Base-by-base conservation (phyloP, 2,113 vertebrate genomes). In the Rhinogobius similis region DNA sequence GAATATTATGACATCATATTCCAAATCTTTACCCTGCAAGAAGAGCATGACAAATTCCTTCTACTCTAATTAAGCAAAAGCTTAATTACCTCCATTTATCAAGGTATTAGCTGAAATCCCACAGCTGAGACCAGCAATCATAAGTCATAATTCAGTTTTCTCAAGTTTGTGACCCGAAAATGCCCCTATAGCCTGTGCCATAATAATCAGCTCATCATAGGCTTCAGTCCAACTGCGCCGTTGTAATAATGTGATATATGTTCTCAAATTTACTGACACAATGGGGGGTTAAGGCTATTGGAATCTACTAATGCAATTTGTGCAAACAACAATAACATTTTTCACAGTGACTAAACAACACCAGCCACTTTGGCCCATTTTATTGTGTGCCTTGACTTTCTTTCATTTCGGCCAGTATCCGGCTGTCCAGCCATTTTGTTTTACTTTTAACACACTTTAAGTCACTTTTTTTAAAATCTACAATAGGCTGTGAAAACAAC, bases 31-130 rank as follows among this genome's bases (percentile, higher is more conserved):
- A 71, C 46, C 44, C 65, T 71, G 82, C 75, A 61, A 8, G 67
- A 77, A 39, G 58, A 81, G 55, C 78, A 87, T 81, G 77, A 82
- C 81, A 78, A 80, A 86, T 86, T 84, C 85, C 78, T 70, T 72
- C 5, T 55, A 76, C 86, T 89, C 83, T 79, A 90, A 86, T 90
- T 88, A 90, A 62, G 68, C 67, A 84, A 61, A 70, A 52, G 78
- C 24, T 16, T 58, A 58, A 58, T 58, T 58, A 58, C 55, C 14
- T 18, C 23, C 26, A 27, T 81, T 73, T 89, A 88, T 73, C 71
- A 70, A 81, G 75, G 81, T 85, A n/a, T 87, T 89, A 84, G 88
- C 85, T 88, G 76, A 77, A 63, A 90, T 75, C 75, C 79, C 59
- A 67, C 65, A 83, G 63, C 70, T 82, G 63, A 73, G 74, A 76